These are phyloP conservation scores for Delphinapterus leucas DNA, from an alignment of 2,113 vertebrate species.

Conservation along the genomic window DNA sequence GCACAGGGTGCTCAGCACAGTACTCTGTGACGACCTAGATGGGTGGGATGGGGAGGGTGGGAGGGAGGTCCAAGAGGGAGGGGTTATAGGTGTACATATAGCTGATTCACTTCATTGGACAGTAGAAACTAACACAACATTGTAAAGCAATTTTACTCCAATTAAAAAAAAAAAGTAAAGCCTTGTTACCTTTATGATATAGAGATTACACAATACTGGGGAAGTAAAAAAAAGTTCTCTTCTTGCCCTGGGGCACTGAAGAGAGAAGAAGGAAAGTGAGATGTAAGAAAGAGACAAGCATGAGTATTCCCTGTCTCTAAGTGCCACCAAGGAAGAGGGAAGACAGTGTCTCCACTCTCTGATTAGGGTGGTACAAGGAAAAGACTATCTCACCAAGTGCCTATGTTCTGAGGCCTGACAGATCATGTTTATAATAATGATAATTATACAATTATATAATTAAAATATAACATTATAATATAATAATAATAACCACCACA, in stretches of 20 bases:
- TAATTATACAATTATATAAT: no score
- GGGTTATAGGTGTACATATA: no score
- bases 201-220: background rate
- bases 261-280: background rate
- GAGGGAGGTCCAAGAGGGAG: no score
- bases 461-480: no score
- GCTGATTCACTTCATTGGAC: no score
- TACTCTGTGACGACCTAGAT: no score
- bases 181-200: background rate
- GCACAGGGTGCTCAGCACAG: no score
- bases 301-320: background rate
- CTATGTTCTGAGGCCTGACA: background rate
- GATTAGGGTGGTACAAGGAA: background rate
- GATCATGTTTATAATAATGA: no score
- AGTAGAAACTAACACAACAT: no score
- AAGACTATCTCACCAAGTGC: background rate
- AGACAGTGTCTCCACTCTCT: background rate
- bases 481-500: no score
- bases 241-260: background rate
- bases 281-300: background rate
- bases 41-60: no score
- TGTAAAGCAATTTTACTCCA: no score
- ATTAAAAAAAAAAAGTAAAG: background rate
- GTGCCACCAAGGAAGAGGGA: background rate
- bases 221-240: background rate